Evolutionary conservation across 2,797 vertebrate genomes (phyloP), one percentile per base, ranked within the genome.

Genomic region (Pangasius mekongensis): DNA sequence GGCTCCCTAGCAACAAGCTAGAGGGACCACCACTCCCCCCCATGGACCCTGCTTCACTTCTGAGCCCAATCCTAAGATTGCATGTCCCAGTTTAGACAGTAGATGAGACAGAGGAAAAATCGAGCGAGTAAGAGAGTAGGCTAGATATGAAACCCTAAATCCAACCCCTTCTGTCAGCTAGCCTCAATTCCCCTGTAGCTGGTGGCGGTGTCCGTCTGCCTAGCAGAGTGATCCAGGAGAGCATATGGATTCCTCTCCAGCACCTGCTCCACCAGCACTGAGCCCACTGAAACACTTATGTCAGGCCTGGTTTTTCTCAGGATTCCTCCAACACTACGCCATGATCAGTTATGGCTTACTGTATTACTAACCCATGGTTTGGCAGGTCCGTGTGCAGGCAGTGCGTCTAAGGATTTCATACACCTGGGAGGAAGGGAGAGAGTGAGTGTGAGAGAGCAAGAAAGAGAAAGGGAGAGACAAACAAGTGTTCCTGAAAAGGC

Each of bases 351-450:
- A 85, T 78, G 52, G 74, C 84, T 90, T 87, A 87, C 58, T 66
- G 69, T 47, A 90, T 88, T 91, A 92, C 91, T 92, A 92, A 92
- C 91, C 91, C 89, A 92, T 91, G 86, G 91, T 91, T 90, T 91
- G 90, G 93, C 97, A 98, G 93, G 97, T 96, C 92, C 96, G 97
- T 30, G 95, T 95, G 89, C 97, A 98, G 92, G 96, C 91, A 0
- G 98, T 99, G 78, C 98, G 96, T 93, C 99, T 98, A 93, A 99
- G 94, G 94, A 99, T 99, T 96, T 99, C 98, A 16, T 96, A 97
- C 85, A 99, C 98, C 99, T 99, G 86, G 86, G 84, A 64, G 64
- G 64, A 58, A 67, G 76, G 33, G 69, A 77, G 77, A 86, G 78
- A 76, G 58, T 56, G 84, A 90, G 77, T 9, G 30, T 73, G 2